Percentiles rank a stretch among this genome's conserved stretches.
These are phyloP conservation scores for Zosterops borbonicus DNA, from an alignment of 2,113 vertebrate species.

Conservation along the genomic window DNA sequence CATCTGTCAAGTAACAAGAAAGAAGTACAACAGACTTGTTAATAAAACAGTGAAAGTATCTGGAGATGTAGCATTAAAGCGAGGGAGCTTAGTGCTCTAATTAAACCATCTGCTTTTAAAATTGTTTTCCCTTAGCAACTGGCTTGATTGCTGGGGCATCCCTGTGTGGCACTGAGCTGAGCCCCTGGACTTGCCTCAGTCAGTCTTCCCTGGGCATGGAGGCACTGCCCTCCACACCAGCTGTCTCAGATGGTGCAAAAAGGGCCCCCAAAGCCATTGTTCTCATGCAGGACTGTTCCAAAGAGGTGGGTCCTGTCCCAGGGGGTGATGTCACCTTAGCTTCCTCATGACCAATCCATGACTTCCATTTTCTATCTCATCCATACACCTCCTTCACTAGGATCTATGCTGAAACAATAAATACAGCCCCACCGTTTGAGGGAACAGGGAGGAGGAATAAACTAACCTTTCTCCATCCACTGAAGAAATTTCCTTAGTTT, in stretches of 20 bases:
- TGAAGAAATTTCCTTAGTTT: not conserved
- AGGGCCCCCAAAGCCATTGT: fast-evolving
- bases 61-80: not conserved
- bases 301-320: not conserved
- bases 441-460: not conserved
- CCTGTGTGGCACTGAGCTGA: not conserved
- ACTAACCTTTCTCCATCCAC: not conserved
- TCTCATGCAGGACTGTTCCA: fast-evolving
- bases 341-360: no score
- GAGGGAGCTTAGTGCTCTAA: not conserved
- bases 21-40: not conserved
- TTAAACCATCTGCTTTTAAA: conserved; percentile 31
- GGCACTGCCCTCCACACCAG: fast-evolving
- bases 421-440: fast-evolving
- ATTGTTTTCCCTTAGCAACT: not conserved
- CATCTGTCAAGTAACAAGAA: not conserved
- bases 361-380: not conserved
- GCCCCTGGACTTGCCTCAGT: fast-evolving
- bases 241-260: not conserved
- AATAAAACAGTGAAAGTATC: conserved; percentile 26
- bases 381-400: not conserved
- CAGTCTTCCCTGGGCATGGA: not conserved
- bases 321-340: fast-evolving
- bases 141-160: fast-evolving
- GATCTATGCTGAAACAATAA: not conserved